These are phyloP conservation scores for Pomacea maculata DNA, from an alignment of 1,140 invertebrate genomes.

Conservation along the genomic window DNA sequence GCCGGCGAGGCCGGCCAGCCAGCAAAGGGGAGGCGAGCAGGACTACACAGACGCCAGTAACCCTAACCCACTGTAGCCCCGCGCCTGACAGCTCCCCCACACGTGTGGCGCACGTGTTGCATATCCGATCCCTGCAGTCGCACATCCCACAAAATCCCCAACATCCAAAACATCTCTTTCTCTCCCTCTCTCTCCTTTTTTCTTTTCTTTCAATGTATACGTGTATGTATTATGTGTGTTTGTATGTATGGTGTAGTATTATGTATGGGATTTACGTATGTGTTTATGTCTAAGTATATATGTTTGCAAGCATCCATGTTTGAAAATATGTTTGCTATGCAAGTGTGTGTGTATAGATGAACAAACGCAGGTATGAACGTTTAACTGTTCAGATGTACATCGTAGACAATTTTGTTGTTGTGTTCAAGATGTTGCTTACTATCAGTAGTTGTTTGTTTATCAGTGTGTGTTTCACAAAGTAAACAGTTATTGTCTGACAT, in stretches of 20 bases:
- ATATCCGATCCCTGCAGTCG: neutral
- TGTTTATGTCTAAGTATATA: no score
- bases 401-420: no score
- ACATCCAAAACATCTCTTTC: slow-evolving; percentile 12
- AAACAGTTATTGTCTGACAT: no score
- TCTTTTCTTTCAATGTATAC: neutral
- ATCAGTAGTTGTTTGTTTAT: no score
- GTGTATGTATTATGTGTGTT: slow-evolving; percentile 12
- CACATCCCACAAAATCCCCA: neutral
- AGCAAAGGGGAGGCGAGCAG: neutral
- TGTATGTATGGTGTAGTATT: neutral
- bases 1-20: neutral
- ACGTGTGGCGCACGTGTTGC: slow-evolving; percentile 20
- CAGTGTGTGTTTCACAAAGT: no score
- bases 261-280: no score
- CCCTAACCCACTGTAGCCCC: slow-evolving; percentile 18
- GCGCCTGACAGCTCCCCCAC: slow-evolving; percentile 10
- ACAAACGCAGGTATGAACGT: no score
- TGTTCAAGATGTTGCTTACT: no score
- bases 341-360: no score
- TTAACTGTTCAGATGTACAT: no score
- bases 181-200: neutral
- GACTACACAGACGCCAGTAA: neutral
- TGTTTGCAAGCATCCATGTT: no score
- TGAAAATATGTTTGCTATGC: no score